Conservation (phyloP, 1,140 invertebrate species). For the Pseudomyrmex cubaensis region DNA sequence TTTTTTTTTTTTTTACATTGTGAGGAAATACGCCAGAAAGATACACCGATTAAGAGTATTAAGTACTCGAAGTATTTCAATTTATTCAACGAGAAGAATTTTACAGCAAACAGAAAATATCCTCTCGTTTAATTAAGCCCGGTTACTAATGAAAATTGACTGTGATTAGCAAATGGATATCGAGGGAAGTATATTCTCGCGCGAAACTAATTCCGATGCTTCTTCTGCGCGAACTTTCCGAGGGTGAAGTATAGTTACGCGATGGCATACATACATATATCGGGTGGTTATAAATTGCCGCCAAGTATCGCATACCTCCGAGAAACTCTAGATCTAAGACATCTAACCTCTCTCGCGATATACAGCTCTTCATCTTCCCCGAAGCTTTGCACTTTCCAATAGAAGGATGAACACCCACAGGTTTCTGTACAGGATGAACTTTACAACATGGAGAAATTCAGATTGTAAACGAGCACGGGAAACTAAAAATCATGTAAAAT, state of each 20-base stretch:
- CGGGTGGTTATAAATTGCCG: slow-evolving; percentile 42
- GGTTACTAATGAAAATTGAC: slow-evolving; percentile 65
- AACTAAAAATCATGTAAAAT: not conserved
- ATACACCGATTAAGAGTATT: not conserved
- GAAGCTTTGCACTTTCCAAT: not conserved
- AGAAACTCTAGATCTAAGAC: slow-evolving; percentile 26
- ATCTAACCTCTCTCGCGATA: not conserved
- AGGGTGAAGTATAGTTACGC: slow-evolving; percentile 9
- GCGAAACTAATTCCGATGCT: slow-evolving; percentile 46
- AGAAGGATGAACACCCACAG: not conserved
- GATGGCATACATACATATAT: slow-evolving; percentile 21
- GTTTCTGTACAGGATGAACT: not conserved
- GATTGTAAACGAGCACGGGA: not conserved
- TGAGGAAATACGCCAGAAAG: not conserved
- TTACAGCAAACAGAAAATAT: too few species aligned
- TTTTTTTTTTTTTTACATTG: not conserved
- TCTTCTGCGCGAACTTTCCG: slow-evolving; percentile 43
- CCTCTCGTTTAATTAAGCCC: slow-evolving; percentile 23
- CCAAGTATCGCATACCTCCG: slow-evolving; percentile 13
- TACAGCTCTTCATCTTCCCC: not conserved
- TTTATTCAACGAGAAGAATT: not conserved
- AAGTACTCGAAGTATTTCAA: not conserved
- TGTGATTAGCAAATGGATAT: slow-evolving; percentile 65
- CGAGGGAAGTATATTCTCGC: slow-evolving; percentile 24
- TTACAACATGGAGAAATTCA: not conserved